Percentiles rank a stretch among this genome's conserved stretches.
Evolutionary conservation across 1,140 invertebrate genomes (phyloP).

Genomic region (roundworm (Caenorhabditis elegans)): WBcel235 BX284602.5:10143001-10143500

Average conservation of each 20-base stretch:
- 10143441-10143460: conserved; percentile 22
- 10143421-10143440: neutral
- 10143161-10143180: neutral
- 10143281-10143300: too few species aligned
- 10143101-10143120: neutral
- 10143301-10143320: too few species aligned
- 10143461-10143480: too few species aligned
- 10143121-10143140: too few species aligned
- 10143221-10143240: neutral
- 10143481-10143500: too few species aligned
- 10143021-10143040: neutral
- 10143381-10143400: neutral
- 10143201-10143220: neutral
- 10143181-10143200: neutral
- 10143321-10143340: neutral
- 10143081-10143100: neutral
- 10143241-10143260: too few species aligned
- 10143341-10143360: neutral
- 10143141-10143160: neutral
- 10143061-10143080: too few species aligned
- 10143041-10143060: too few species aligned
- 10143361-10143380: neutral
- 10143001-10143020: neutral
- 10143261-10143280: too few species aligned
- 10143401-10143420: neutral